phyloP scores from a whole-genome alignment of 2,797 vertebrate species.

The Clarias pachynema region DNA sequence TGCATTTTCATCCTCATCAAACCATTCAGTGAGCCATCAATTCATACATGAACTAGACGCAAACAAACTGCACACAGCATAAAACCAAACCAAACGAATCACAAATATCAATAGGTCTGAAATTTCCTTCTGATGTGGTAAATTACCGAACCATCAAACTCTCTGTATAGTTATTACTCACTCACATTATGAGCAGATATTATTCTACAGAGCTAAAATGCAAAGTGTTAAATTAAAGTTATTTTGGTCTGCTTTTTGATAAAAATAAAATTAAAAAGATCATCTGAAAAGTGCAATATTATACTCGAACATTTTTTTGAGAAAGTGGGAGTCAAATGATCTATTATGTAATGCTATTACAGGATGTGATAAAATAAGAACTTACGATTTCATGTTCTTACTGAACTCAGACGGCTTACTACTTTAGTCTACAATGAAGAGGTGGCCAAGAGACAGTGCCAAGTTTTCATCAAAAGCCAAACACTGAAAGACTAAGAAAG shows the following conservation, averaged over 20 bases:
- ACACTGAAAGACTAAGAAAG: neutral
- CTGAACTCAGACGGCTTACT: neutral
- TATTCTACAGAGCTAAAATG: neutral
- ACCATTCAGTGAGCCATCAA: neutral
- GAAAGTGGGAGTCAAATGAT: neutral
- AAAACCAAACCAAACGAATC: slow-evolving; percentile 1
- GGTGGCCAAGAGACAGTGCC: neutral
- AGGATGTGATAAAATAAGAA: neutral
- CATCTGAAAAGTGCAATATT: neutral
- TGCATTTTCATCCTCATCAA: neutral
- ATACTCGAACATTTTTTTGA: too few species aligned
- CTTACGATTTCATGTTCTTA: neutral
- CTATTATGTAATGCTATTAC: neutral
- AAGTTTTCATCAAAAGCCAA: slow-evolving; percentile 10
- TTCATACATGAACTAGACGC: neutral
- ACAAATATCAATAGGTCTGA: too few species aligned
- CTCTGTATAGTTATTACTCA: slow-evolving; percentile 9
- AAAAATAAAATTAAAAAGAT: neutral
- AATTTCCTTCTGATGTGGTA: neutral
- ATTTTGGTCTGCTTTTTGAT: neutral
- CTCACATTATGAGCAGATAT: neutral
- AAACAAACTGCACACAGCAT: neutral
- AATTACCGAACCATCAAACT: neutral
- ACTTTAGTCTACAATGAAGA: neutral
- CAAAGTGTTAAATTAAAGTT: neutral